Evolutionary conservation across 2,113 vertebrate genomes (phyloP).

Genomic region (Petrocephalus microphthalmus): DNA sequence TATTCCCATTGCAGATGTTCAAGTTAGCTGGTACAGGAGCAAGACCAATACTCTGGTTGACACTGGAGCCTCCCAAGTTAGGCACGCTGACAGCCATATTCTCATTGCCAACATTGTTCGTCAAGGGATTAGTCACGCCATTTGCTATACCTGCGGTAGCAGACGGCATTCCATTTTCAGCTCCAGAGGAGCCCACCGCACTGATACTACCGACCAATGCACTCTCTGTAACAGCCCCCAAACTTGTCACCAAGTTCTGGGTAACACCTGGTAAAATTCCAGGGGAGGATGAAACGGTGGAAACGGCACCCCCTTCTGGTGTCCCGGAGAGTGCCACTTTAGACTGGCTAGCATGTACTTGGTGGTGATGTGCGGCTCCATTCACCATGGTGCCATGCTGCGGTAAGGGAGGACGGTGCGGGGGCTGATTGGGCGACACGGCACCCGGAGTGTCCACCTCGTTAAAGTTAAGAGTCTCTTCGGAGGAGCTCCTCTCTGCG

Average conservation of each 20-base stretch:
- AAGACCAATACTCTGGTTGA: slow-evolving; percentile 51
- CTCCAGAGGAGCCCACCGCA: slow-evolving; percentile 47
- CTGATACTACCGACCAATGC: slow-evolving; percentile 44
- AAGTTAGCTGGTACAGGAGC: slow-evolving; percentile 49
- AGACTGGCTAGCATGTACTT: background rate
- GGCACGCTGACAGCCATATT: slow-evolving; percentile 67
- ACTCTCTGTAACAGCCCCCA: slow-evolving; percentile 52
- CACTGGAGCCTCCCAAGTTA: slow-evolving; percentile 59
- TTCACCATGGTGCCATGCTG: slow-evolving; percentile 77
- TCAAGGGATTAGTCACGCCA: slow-evolving; percentile 66
- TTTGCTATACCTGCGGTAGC: slow-evolving; percentile 64
- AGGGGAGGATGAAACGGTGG: slow-evolving; percentile 31
- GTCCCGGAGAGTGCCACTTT: slow-evolving; percentile 30
- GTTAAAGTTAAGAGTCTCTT: slow-evolving; percentile 92
- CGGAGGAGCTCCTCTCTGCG: slow-evolving; percentile 87
- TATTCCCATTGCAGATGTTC: slow-evolving; percentile 35
- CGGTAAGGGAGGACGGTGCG: slow-evolving; percentile 64
- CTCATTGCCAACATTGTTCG: slow-evolving; percentile 67
- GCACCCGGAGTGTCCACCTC: slow-evolving; percentile 89
- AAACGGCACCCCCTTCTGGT: slow-evolving; percentile 26
- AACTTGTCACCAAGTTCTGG: slow-evolving; percentile 62
- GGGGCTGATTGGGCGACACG: slow-evolving; percentile 85
- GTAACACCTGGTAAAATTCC: slow-evolving; percentile 51
- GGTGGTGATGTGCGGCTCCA: slow-evolving; percentile 73
- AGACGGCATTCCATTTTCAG: slow-evolving; percentile 53